Conservation (phyloP, 2,797 vertebrate species). For the Chrysolophus pictus region DNA sequence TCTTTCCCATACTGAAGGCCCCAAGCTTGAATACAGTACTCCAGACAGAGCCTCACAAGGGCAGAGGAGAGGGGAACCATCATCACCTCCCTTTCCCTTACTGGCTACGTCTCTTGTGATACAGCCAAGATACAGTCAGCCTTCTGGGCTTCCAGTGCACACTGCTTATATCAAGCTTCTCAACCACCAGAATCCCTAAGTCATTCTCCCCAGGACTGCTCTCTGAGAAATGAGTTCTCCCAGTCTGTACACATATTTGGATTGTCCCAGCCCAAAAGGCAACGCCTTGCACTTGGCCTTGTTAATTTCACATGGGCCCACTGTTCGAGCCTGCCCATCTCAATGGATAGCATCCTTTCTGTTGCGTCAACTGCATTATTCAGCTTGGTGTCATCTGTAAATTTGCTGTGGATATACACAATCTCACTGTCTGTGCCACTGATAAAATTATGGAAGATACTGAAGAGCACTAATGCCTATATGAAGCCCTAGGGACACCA, state of each 20-base stretch:
- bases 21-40: background rate
- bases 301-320: background rate
- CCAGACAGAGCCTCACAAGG: background rate
- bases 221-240: too few relatives aligned
- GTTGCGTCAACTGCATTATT: background rate
- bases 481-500: background rate
- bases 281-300: too few relatives aligned
- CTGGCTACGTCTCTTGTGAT: background rate
- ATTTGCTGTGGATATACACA: background rate
- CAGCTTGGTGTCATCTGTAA: background rate
- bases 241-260: too few relatives aligned
- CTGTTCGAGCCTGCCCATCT: background rate
- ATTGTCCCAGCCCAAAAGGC: too few relatives aligned
- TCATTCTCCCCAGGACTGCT: too few relatives aligned
- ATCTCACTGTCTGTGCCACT: background rate
- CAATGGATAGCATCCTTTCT: background rate
- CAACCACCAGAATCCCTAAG: too few relatives aligned
- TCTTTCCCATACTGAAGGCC: background rate
- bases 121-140: background rate
- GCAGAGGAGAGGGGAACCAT: background rate
- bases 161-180: background rate
- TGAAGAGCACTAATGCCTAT: background rate
- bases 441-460: background rate
- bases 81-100: background rate
- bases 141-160: background rate